These are phyloP conservation scores for Dermatophagoides farinae DNA, from an alignment of 1,140 invertebrate genomes.

Conservation along the genomic window DNA sequence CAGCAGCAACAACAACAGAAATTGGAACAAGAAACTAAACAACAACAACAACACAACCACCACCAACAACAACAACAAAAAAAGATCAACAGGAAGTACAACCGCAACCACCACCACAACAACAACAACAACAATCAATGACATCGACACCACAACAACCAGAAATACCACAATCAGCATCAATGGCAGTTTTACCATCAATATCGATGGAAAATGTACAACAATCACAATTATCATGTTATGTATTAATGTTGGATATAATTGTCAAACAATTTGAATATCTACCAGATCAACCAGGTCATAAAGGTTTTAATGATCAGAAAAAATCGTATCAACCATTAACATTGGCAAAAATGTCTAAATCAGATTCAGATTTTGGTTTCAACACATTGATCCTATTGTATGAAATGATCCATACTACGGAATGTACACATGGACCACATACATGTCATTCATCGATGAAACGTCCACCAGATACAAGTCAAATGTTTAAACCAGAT, in stretches of 20 bases:
- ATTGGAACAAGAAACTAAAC: background rate
- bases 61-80: background rate
- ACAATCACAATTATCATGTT: slow-evolving; percentile 47
- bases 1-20: background rate
- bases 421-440: slow-evolving; percentile 35
- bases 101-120: background rate
- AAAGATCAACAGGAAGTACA: background rate
- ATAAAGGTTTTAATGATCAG: slow-evolving; percentile 55
- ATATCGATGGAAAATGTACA: background rate
- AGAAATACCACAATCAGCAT: background rate
- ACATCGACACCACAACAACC: no score
- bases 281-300: slow-evolving; percentile 64
- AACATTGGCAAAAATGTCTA: slow-evolving; percentile 62
- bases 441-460: background rate
- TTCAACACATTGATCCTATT: no score
- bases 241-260: slow-evolving; percentile 88
- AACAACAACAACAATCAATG: background rate
- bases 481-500: slow-evolving; percentile 3
- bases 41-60: background rate
- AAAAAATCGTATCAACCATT: slow-evolving; percentile 39
- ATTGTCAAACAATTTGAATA: slow-evolving; percentile 80
- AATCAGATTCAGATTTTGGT: slow-evolving; percentile 40
- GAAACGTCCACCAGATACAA: background rate
- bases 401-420: slow-evolving; percentile 30
- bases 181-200: background rate